A percentile compares a stretch with the other conserved stretches of the same genome.
phyloP scores from a whole-genome alignment of 2,888 invertebrate species.

The Coenonympha arcania region DNA sequence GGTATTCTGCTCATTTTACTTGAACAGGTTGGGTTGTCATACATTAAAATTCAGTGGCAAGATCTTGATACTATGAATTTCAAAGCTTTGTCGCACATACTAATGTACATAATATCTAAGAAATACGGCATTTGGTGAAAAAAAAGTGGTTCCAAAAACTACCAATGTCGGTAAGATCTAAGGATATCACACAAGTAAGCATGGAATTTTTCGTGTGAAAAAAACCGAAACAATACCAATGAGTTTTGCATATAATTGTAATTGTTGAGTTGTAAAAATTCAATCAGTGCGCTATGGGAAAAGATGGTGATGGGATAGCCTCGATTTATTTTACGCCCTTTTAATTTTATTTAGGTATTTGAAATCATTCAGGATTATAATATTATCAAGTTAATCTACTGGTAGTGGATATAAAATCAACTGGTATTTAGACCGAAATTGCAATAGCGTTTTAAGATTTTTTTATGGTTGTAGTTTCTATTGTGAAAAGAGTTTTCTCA shows the following conservation, averaged over 20 bases:
- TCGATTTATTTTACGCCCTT: slow-evolving; percentile 1
- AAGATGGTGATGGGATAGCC: not conserved
- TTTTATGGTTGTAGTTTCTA: no score
- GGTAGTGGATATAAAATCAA: no score
- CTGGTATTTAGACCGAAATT: no score
- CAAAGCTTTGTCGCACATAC: not conserved
- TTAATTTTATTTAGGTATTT: no score
- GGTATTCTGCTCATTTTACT: not conserved
- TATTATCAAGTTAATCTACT: no score
- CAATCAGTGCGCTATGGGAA: slow-evolving; percentile 20
- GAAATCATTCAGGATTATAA: no score
- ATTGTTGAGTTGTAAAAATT: slow-evolving; percentile 20
- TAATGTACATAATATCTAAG: not conserved
- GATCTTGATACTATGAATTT: not conserved
- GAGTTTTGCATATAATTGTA: slow-evolving; percentile 27
- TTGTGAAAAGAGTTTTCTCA: no score
- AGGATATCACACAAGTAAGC: not conserved
- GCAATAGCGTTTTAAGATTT: no score
- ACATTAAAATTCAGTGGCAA: not conserved
- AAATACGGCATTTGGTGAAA: not conserved
- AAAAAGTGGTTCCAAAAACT: not conserved
- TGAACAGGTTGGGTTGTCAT: not conserved
- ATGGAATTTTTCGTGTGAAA: slow-evolving; percentile 28
- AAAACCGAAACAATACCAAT: slow-evolving; percentile 26
- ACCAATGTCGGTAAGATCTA: slow-evolving; percentile 1